Evolutionary conservation across 2,888 invertebrate species (phyloP).

Genomic region (Dicycla oo): DNA sequence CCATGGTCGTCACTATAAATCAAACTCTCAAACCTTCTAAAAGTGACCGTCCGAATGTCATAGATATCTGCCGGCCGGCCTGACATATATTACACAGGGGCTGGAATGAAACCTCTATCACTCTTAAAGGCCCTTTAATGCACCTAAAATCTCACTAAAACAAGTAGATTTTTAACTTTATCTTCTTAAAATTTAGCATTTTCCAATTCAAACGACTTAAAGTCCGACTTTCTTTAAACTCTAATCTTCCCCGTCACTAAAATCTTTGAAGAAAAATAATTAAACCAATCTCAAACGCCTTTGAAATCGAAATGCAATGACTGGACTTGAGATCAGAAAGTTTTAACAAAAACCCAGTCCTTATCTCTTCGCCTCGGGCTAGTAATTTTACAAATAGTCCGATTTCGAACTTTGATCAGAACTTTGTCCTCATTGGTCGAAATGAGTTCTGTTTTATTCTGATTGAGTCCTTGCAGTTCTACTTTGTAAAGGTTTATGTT

Average conservation of each 20-base stretch:
- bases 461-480: slow-evolving; percentile 49
- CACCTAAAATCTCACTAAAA: neutral
- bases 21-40: too few species aligned
- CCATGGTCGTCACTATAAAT: too few species aligned
- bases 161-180: neutral
- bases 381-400: slow-evolving; percentile 61
- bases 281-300: slow-evolving; percentile 38
- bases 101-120: too few species aligned
- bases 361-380: slow-evolving; percentile 46
- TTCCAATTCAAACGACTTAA: neutral
- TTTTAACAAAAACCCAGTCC: slow-evolving; percentile 41
- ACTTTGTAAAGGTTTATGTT: slow-evolving; percentile 40
- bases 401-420: slow-evolving; percentile 51
- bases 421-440: slow-evolving; percentile 54
- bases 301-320: slow-evolving; percentile 49
- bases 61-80: too few species aligned
- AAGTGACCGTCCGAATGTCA: too few species aligned
- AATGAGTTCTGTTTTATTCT: slow-evolving; percentile 54
- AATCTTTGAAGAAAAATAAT: slow-evolving; percentile 48
- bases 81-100: too few species aligned
- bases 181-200: neutral
- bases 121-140: too few species aligned
- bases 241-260: slow-evolving; percentile 1
- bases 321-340: slow-evolving; percentile 39
- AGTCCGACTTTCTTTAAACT: neutral